Evolutionary conservation across 2,113 vertebrate genomes (phyloP), one percentile per base, ranked within the genome.

Genomic region (Regulus satrapa): DNA sequence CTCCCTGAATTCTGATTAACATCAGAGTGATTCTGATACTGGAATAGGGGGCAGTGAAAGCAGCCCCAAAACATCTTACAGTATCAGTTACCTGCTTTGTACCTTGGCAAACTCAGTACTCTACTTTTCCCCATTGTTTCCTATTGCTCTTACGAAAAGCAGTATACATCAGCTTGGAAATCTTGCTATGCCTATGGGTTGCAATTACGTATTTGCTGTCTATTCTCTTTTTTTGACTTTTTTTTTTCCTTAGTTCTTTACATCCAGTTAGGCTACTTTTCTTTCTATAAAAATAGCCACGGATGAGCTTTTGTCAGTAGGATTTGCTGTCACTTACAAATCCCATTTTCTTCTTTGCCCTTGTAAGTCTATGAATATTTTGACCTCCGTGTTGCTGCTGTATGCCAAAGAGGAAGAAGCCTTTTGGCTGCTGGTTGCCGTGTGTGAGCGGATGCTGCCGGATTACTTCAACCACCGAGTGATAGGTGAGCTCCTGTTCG

Each of bases 401-500:
- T 99, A 99, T 14, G 98, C 99, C 80, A 99, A 98, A 97, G 99
- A 99, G 88, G 99, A 99, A 92, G 99, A 99, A 74, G 99, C 99
- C 14, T 99, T 99, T 96, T 99, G 99, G 99, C 95, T 99, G 94
- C 98, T 99, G 95, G 99, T 99, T 51, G 99, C 99, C 1, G 98
- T 99, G 67, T 99, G 99, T 84, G 99, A 99, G 97, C 97, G 99
- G 95, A 99, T 99, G 99, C 98, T 99, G 86, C 99, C 99, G 0
- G 99, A 99, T 96, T 99, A 99, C 95, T 99, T 99, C 97, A 99
- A 99, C 97, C 98, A 98, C 95, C 97, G 99, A 38, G 99, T 99
- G 77, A 99, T 99, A 55, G 99, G 99, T 99, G 93, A 98, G 89
- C 94, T 36, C 0, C 0, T 32, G 45, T 32, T 10, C 66, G 24